These are phyloP conservation scores for Cydia splendana DNA, from an alignment of 1,140 invertebrate genomes.

Conservation along the genomic window DNA sequence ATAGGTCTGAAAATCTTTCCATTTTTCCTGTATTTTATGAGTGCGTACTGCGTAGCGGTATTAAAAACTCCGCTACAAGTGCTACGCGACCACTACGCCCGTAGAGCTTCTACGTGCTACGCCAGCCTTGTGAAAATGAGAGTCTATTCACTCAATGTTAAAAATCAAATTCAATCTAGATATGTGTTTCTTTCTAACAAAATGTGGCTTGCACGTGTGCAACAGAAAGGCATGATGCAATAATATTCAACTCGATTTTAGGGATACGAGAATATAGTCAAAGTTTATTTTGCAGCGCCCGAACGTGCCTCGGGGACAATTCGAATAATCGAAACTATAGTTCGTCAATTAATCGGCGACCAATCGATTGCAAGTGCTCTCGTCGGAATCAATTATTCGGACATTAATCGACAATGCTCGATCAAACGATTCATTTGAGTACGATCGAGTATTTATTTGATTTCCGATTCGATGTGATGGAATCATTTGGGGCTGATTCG, in stretches of 20 bases:
- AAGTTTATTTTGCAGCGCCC: neutral
- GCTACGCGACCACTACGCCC: neutral
- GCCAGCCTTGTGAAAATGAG: neutral
- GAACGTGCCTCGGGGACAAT: slow-evolving; percentile 5
- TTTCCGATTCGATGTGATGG: neutral
- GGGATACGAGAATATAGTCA: neutral
- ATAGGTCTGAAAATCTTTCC: too few species aligned
- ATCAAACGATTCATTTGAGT: slow-evolving; percentile 15
- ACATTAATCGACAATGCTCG: slow-evolving; percentile 18
- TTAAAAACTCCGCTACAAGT: neutral
- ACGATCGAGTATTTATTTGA: slow-evolving; percentile 4
- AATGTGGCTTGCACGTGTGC: too few species aligned
- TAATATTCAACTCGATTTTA: too few species aligned
- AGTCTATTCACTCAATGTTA: neutral
- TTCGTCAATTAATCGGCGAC: neutral
- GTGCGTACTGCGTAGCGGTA: neutral
- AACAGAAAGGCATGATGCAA: too few species aligned
- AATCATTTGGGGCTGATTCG: neutral
- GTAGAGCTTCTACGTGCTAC: neutral
- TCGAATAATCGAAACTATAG: slow-evolving; percentile 11
- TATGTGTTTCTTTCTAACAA: too few species aligned
- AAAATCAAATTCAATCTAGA: too few species aligned
- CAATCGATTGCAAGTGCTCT: slow-evolving; percentile 9
- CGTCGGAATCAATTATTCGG: slow-evolving; percentile 15
- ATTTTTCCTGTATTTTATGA: neutral